Evolutionary conservation across 2,888 invertebrate species (phyloP).

Genomic region (Oligia strigilis): DNA sequence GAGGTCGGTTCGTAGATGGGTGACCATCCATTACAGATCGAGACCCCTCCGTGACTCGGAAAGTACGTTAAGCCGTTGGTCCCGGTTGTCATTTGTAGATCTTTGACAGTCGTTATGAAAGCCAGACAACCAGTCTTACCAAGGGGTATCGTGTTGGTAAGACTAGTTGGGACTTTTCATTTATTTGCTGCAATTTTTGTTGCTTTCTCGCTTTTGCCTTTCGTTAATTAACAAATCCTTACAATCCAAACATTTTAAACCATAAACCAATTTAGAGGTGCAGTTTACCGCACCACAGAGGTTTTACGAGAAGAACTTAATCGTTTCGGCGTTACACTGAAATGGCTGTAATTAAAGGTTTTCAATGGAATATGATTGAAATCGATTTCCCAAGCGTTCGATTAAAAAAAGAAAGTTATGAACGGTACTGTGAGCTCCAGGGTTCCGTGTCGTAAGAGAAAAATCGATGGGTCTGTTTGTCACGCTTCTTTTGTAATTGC

Average conservation of each 20-base stretch:
- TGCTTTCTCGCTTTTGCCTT: too few species aligned
- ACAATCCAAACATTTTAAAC: background rate
- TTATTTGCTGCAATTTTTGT: background rate
- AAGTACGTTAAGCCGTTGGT: background rate
- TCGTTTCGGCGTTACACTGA: constrained; percentile 20
- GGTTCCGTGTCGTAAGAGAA: background rate
- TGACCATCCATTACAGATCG: background rate
- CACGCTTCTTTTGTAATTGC: background rate
- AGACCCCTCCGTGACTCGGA: background rate
- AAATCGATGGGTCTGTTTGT: background rate
- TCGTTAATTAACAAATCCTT: background rate
- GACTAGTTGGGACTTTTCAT: too few species aligned
- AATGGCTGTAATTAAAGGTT: constrained; percentile 38
- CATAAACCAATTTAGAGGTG: background rate
- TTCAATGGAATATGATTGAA: constrained; percentile 40
- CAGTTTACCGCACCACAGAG: constrained; percentile 24
- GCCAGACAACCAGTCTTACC: background rate
- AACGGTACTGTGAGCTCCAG: background rate
- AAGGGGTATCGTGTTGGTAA: background rate
- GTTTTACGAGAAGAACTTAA: constrained; percentile 36
- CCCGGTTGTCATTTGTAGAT: background rate
- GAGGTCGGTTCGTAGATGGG: background rate
- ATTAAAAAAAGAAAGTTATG: constrained; percentile 6
- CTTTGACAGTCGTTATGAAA: background rate
- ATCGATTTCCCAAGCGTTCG: constrained; percentile 16